These are phyloP conservation scores for Eucidaris tribuloides DNA, from an alignment of 35 echinoderm and acorn worm species.

Conservation along the genomic window DNA sequence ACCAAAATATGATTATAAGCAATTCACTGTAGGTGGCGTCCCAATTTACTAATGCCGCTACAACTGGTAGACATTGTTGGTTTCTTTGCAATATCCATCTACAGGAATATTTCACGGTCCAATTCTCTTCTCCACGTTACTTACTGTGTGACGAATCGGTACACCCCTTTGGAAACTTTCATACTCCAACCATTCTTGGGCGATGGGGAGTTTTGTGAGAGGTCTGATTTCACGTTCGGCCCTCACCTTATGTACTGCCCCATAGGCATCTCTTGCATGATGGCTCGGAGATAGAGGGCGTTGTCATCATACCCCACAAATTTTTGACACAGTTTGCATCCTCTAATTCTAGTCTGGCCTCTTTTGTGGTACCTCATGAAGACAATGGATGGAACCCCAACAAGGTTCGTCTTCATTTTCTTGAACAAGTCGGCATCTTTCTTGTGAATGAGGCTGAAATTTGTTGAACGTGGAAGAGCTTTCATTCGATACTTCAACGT, in stretches of 20 bases:
- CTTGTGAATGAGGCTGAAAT: not conserved
- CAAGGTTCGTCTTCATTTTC: not conserved
- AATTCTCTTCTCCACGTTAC: not conserved
- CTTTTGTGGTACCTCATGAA: not conserved
- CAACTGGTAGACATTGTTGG: not conserved
- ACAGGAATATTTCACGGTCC: not conserved
- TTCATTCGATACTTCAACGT: constrained; percentile 31
- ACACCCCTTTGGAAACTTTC: not conserved
- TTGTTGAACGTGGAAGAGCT: not conserved
- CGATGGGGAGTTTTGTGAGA: not conserved
- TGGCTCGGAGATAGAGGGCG: not conserved
- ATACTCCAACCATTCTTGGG: constrained; percentile 3
- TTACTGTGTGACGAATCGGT: not conserved
- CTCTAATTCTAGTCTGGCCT: not conserved
- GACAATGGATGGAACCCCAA: not conserved
- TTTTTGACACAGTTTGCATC: not conserved
- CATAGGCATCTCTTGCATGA: no score
- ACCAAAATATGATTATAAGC: no score
- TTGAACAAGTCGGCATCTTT: not conserved
- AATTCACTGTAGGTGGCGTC: no score
- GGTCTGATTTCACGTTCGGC: not conserved
- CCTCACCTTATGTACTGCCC: no score
- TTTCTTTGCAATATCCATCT: not conserved
- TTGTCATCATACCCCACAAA: constrained; percentile 14
- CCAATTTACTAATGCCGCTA: constrained; percentile 12